Percentiles rank a stretch among this genome's conserved stretches.
Evolutionary conservation across 2,888 invertebrate genomes (phyloP).

Genomic region (Apantesis nais): DNA sequence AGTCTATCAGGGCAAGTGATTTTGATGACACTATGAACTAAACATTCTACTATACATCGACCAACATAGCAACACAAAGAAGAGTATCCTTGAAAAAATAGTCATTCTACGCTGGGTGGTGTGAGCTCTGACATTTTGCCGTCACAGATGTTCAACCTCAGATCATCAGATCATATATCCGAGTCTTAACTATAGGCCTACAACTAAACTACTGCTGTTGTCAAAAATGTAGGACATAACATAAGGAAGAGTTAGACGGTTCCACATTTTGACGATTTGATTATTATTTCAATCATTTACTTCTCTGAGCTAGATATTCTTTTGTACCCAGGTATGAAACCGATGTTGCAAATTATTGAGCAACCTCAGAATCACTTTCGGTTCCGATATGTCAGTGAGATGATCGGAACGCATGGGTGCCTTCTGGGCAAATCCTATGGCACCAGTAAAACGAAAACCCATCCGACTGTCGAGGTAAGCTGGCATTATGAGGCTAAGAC

Average conservation of each 20-base stretch:
- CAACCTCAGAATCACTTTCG: constrained; percentile 93
- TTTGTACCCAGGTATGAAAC: constrained; percentile 53
- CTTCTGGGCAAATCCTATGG: constrained; percentile 87
- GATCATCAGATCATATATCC: too few species aligned
- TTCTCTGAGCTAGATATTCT: neutral
- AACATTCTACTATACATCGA: neutral
- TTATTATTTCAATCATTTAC: neutral
- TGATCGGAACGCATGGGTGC: constrained; percentile 94
- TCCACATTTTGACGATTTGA: too few species aligned
- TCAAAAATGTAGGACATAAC: neutral
- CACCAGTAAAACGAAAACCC: constrained; percentile 87
- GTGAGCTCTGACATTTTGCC: too few species aligned
- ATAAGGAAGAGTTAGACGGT: too few species aligned
- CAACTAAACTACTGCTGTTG: neutral
- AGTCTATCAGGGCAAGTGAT: too few species aligned
- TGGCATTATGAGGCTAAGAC: neutral
- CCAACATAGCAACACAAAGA: too few species aligned
- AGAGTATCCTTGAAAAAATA: neutral
- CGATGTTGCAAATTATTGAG: constrained; percentile 87
- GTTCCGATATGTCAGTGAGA: constrained; percentile 94
- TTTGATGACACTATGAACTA: too few species aligned
- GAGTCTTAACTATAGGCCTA: neutral
- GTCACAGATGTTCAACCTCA: neutral
- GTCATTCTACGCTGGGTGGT: neutral
- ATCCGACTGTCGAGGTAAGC: constrained; percentile 90